Base-by-base conservation (phyloP, 2,797 vertebrate species). In the Synanceia verrucosa region DNA sequence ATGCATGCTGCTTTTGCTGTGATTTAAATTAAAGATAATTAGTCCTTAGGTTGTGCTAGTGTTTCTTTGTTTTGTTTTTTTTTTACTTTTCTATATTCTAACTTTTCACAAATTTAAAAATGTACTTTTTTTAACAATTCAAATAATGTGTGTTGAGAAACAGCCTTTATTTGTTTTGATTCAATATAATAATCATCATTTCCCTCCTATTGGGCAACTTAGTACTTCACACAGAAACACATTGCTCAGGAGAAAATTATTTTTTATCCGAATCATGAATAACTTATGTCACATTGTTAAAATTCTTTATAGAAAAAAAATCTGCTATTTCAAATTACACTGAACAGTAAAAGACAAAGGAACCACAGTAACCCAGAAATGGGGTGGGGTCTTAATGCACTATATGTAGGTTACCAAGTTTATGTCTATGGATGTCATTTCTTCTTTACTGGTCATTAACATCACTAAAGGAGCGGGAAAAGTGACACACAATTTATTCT, bases 1-100 rank as follows among this genome's bases (percentile, higher is more conserved):
- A 83, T 84, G 31, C 60, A 68, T 65, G 55, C 47, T 50, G 65
- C 69, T 74, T 66, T 64, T 29, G n/a, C 48, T 78, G 44, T 21
- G 58, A 46, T 88, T 72, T 82, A 18, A 65, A 59, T 72, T 23
- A 67, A 46, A 74, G 26, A 47, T 66, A 46, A 83, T 71, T 52
- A 36, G 3, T 26, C 16, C 6, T 36, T 51, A 8, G n/a, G 0
- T 55, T 58, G 11, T 46, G 10, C 34, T 21, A 9, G n/a, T 51
- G 16, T 39, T 1, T 16, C 39, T 29, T 39, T n/a, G n/a, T 36
- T 39, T 8, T 1, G 18, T 46, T 29, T 39, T n/a, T 43, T 36
- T 39, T 8, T n/a, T n/a, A 9, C 1, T 23, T 55, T 39, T 44
- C 3, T 5, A 1, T 28, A 23, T 13, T 34, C 1, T 10, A 24